Evolutionary conservation across 1,140 invertebrate genomes (phyloP).

Genomic region (Onthophagus taurus): DNA sequence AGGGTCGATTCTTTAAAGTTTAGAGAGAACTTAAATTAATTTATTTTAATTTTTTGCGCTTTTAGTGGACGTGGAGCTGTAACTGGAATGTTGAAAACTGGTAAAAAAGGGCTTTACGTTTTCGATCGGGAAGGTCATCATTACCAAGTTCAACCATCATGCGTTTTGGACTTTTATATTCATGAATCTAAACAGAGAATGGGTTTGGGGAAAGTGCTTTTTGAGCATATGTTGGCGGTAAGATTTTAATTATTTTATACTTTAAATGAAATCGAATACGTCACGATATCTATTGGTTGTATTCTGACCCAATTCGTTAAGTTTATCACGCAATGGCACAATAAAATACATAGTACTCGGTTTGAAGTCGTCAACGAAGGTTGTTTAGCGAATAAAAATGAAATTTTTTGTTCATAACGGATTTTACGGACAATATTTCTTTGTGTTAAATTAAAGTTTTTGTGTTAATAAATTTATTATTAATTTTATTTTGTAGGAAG

Average conservation of each 20-base stretch:
- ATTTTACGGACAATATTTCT: slow-evolving; percentile 7
- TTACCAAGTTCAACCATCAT: slow-evolving; percentile 64
- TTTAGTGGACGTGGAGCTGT: slow-evolving; percentile 52
- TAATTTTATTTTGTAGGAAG: slow-evolving; percentile 46
- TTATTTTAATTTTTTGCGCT: slow-evolving; percentile 28
- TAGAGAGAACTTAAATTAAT: no score
- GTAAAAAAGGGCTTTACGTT: slow-evolving; percentile 74
- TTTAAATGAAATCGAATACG: neutral
- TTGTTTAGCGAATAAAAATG: neutral
- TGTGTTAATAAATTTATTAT: slow-evolving; percentile 1
- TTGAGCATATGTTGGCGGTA: slow-evolving; percentile 69
- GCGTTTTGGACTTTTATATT: slow-evolving; percentile 82
- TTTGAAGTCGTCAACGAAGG: no score
- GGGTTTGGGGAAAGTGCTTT: slow-evolving; percentile 66
- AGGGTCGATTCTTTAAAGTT: no score
- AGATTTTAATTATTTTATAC: slow-evolving; percentile 28
- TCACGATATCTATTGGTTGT: neutral
- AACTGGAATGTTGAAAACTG: slow-evolving; percentile 75
- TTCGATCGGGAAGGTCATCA: slow-evolving; percentile 60
- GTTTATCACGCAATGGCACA: slow-evolving; percentile 7
- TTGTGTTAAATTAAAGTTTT: slow-evolving; percentile 2
- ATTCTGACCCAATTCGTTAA: no score
- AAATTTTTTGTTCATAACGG: slow-evolving; percentile 6
- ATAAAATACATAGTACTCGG: slow-evolving; percentile 5
- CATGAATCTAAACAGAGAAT: slow-evolving; percentile 67